Percentiles rank a stretch among this genome's conserved stretches.
Evolutionary conservation across 1,140 invertebrate genomes (phyloP).

Genomic region (Samia ricini): DNA sequence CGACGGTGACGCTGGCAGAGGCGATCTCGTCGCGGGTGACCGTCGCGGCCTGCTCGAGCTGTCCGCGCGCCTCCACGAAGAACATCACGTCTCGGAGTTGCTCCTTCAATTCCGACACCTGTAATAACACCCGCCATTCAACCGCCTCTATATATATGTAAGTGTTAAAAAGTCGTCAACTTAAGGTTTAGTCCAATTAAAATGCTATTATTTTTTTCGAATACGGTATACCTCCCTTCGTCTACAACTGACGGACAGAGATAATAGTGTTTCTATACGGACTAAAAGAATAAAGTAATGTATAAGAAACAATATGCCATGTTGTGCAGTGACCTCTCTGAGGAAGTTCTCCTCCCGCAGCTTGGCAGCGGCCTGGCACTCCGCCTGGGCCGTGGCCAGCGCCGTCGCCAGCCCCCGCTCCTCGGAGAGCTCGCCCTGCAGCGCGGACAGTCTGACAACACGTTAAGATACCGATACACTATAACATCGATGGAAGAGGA

Average conservation of each 20-base stretch:
- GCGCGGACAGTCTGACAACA: slow-evolving; percentile 70
- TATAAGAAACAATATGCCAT: no score
- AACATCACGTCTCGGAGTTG: slow-evolving; percentile 98
- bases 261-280: no score
- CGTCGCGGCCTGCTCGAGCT: slow-evolving; percentile 35
- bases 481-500: no score
- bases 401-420: slow-evolving; percentile 85
- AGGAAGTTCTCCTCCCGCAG: slow-evolving; percentile 36
- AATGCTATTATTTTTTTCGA: no score
- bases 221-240: no score
- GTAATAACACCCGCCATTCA: slow-evolving; percentile 72
- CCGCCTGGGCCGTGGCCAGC: slow-evolving; percentile 86
- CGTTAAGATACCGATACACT: no score
- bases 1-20: slow-evolving; percentile 41
- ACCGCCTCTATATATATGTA: no score
- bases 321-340: slow-evolving; percentile 41
- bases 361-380: slow-evolving; percentile 83
- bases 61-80: slow-evolving; percentile 89
- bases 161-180: no score
- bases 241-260: no score
- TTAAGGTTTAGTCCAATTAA: no score
- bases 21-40: slow-evolving; percentile 47
- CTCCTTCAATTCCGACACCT: slow-evolving; percentile 91
- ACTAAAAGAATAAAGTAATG: no score
- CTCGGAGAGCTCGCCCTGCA: slow-evolving; percentile 84